These are phyloP conservation scores for Meteorus cinctellus DNA, from an alignment of 2,888 invertebrate species.

Conservation along the genomic window DNA sequence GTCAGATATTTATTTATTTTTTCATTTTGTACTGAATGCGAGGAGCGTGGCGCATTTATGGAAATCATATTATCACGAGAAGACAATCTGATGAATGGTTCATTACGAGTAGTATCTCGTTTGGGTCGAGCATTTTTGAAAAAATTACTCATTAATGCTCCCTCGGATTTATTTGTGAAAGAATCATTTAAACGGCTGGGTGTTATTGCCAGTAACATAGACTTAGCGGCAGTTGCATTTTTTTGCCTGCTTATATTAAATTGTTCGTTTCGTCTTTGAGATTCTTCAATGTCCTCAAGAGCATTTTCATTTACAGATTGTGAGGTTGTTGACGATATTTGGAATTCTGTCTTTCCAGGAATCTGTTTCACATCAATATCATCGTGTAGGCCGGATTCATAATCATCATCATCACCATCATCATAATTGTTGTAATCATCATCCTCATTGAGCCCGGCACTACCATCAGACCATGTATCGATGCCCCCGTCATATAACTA, in stretches of 20 bases:
- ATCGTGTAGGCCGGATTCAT: conserved; percentile 56
- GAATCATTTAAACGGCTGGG: too few relatives aligned
- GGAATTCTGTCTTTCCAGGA: not conserved
- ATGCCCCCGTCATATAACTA: conserved; percentile 64
- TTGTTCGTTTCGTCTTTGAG: conserved; percentile 47
- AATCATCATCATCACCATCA: conserved; percentile 54
- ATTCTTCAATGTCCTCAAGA: conserved; percentile 50
- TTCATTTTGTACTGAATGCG: too few relatives aligned
- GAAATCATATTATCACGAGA: too few relatives aligned
- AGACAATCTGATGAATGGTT: too few relatives aligned
- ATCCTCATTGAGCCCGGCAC: conserved; percentile 55
- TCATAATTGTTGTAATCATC: conserved; percentile 62
- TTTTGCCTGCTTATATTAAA: conserved; percentile 46
- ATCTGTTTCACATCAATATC: conserved; percentile 51
- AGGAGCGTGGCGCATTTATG: too few relatives aligned
- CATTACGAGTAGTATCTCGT: not conserved
- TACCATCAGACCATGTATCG: conserved; percentile 47
- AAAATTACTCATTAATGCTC: not conserved
- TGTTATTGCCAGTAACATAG: too few relatives aligned
- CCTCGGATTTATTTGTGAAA: too few relatives aligned
- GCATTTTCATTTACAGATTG: conserved; percentile 41
- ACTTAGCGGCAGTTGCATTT: too few relatives aligned
- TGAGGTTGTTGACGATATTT: not conserved
- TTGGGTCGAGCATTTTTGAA: not conserved
- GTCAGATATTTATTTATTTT: too few relatives aligned